Evolutionary conservation across 2,113 vertebrate species (phyloP), one percentile per base, ranked within the genome.

Genomic region (Catagonus wagneri): DNA sequence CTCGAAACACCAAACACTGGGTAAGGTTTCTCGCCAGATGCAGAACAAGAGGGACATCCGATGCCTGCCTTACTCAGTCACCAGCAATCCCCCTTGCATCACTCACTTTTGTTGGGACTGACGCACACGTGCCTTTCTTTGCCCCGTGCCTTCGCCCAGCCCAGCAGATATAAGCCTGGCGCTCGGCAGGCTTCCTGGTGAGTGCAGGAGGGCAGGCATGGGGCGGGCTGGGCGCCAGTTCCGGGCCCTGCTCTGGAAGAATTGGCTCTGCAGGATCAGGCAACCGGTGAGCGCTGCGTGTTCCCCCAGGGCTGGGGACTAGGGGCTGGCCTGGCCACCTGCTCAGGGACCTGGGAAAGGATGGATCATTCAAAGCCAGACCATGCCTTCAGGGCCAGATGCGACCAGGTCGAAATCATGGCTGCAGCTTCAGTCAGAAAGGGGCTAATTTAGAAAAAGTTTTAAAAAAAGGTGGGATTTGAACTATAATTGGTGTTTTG

Each of bases 181-280:
- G 65, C 71, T 39, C 13, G n/a, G 27, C 68, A 27, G 58, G 68
- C 23, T 95, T 93, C 92, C 88, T 89, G 66, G 94, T 44, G 91
- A 11, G 3, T 11, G 72, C 93, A 3, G 80, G 44, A 83, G 90
- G 36, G 66, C 68, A 65, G 71, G 72, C 72, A 98, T 98, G 98
- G 96, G 97, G 90, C 92, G 10, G 0, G 17, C 69, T 2, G 15
- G 97, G 44, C 89, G 79, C 66, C 99, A 98, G 1, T 98, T 99
- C 81, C 93, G 96, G 92, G 97, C 97, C 95, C 96, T 99, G 0
- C 81, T 99, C 84, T 99, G 98, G 99, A 99, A 99, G 97, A 99
- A 99, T 32, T 98, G 98, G 98, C 98, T 99, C 27, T 98, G 98
- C 83, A 98, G 98, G 63, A 58, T 98, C 65, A 98, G 98, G 74